Evolutionary conservation across 2,888 invertebrate genomes (phyloP), one percentile per base, ranked within the genome.

Genomic region (Quadriops clusia): DNA sequence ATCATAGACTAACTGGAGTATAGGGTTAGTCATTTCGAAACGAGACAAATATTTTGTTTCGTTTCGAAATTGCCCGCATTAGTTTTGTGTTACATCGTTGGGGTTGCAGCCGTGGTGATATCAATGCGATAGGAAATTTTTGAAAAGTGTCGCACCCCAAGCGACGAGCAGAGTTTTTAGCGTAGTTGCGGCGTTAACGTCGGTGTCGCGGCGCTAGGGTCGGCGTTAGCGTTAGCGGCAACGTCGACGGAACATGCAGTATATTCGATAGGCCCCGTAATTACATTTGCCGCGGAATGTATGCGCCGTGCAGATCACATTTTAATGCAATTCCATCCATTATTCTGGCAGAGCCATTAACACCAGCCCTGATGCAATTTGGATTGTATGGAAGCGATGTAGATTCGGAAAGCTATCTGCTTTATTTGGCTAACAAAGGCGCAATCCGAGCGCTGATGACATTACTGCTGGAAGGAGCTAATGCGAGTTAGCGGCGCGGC

Each of bases 311-410:
- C 61, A 61, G 61, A 62, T 63, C 63, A 60, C 61, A 62, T 61
- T 63, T 62, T 63, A 62, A 61, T 62, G 61, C 61, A 61, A 62
- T 63, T 62, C 61, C 60, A 61, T 62, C 61, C 63, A 61, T 62
- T 63, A 62, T 61, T 58, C 57, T 54, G 59, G 56, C 56, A 55
- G 56, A 45, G 56, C 62, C 60, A 61, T 61, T 61, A 61, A 56
- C 60, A 55, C 59, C 55, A 51, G 51, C 55, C 49, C 54, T 57
- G 57, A 59, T 60, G 58, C 60, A 60, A 60, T 60, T 60, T 58
- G 57, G 55, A 56, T 58, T 54, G 54, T 56, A 54, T 53, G 51
- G 52, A 53, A 28, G 51, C 50, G 47, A 45, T 41, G 43, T 46
- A 47, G 45, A 52, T 56, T 56, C 55, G 56, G 47, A 59, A 56